These are phyloP conservation scores for Gadus macrocephalus DNA, from an alignment of 2,113 vertebrate genomes.

Conservation along the genomic window DNA sequence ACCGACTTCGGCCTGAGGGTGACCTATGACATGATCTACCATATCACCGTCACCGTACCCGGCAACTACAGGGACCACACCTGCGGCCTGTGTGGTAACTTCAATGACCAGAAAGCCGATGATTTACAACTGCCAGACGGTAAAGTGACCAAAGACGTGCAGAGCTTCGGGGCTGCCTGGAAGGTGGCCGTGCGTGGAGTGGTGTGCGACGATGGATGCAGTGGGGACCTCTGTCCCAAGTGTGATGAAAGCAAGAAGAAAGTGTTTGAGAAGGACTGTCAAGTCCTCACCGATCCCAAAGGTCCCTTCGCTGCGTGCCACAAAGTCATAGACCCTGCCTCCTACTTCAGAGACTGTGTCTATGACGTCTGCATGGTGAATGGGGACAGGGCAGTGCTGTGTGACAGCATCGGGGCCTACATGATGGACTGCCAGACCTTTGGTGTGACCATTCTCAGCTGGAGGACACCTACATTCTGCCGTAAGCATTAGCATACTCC, in stretches of 20 bases:
- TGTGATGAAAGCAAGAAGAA: constrained; percentile 25
- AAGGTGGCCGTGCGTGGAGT: constrained; percentile 35
- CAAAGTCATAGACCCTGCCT: constrained; percentile 30
- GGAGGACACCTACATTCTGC: constrained; percentile 52
- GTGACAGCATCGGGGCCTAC: constrained; percentile 47
- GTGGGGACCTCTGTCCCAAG: constrained; percentile 22
- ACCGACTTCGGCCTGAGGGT: constrained; percentile 58
- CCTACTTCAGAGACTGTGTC: constrained; percentile 58
- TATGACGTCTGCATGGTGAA: constrained; percentile 53
- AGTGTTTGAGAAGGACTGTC: constrained; percentile 44
- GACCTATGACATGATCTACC: constrained; percentile 52
- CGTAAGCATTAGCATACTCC: constrained; percentile 37
- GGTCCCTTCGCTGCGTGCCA: constrained; percentile 58
- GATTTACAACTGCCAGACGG: constrained; percentile 48
- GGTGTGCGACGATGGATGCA: constrained; percentile 52
- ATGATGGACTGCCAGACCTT: constrained; percentile 45
- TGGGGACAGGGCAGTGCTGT: constrained; percentile 24
- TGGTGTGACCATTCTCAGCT: constrained; percentile 30
- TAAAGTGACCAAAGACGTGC: constrained; percentile 8
- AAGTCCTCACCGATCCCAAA: constrained; percentile 31
- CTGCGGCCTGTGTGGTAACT: constrained; percentile 65
- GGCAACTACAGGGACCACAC: constrained; percentile 49
- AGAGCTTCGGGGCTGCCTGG: constrained; percentile 49
- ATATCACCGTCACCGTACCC: constrained; percentile 48
- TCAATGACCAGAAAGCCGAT: constrained; percentile 39